These are phyloP conservation scores for Brienomyrus longianalis DNA, from an alignment of 2,113 vertebrate genomes.

Conservation along the genomic window DNA sequence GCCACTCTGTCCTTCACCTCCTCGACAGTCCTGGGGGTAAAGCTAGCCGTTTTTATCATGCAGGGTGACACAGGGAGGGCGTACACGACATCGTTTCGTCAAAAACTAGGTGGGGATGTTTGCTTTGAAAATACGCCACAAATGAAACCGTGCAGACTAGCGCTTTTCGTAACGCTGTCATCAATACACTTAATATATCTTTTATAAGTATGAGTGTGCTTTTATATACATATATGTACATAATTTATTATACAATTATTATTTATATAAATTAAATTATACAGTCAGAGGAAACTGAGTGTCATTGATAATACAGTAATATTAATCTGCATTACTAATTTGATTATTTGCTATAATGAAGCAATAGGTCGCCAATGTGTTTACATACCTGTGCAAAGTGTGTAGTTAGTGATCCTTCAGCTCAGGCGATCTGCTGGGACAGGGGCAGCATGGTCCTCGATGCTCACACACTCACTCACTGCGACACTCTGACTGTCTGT, in stretches of 20 bases:
- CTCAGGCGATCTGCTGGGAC: constrained; percentile 55
- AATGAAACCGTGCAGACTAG: background rate
- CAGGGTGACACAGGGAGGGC: background rate
- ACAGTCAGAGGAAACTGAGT: background rate
- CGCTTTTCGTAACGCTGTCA: background rate
- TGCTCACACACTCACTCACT: constrained; percentile 38
- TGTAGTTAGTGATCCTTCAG: constrained; percentile 72
- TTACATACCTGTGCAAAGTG: constrained; percentile 68
- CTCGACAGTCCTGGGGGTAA: constrained; percentile 56
- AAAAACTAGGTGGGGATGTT: background rate
- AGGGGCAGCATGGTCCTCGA: constrained; percentile 60
- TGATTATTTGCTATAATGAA: background rate
- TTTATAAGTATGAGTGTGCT: background rate
- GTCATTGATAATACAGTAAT: background rate
- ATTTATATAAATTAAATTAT: background rate
- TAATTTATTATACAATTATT: background rate
- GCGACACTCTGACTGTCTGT: background rate
- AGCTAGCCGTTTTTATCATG: background rate
- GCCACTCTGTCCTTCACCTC: constrained; percentile 44
- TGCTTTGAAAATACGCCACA: background rate
- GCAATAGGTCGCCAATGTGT: background rate
- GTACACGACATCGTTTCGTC: background rate
- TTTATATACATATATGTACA: background rate
- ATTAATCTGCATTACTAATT: background rate
- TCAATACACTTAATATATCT: background rate